Evolutionary conservation across 2,888 invertebrate genomes (phyloP).

Genomic region (Perithous albicinctus): DNA sequence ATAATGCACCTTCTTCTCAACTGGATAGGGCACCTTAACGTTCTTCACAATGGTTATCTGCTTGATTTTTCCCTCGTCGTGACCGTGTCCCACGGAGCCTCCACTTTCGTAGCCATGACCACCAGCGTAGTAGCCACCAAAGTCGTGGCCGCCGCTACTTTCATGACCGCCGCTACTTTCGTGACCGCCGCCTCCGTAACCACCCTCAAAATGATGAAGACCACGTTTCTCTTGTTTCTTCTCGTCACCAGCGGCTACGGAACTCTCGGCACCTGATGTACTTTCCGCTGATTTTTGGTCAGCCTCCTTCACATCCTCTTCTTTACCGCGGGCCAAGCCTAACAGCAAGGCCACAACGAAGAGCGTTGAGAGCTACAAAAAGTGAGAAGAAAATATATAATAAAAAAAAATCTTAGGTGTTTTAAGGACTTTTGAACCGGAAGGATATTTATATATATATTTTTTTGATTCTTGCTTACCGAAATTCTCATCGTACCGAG

Average conservation of each 20-base stretch:
- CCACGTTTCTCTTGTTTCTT: slow-evolving; percentile 93
- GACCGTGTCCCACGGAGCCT: slow-evolving; percentile 67
- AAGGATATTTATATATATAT: too few relatives aligned
- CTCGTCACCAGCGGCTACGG: slow-evolving; percentile 85
- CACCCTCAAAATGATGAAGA: slow-evolving; percentile 85
- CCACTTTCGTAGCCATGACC: slow-evolving; percentile 68
- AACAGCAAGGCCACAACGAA: slow-evolving; percentile 76
- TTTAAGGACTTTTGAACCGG: neutral
- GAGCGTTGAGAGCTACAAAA: slow-evolving; percentile 72
- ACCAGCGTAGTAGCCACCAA: slow-evolving; percentile 60
- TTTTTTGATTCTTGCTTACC: slow-evolving; percentile 76
- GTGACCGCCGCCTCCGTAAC: slow-evolving; percentile 71
- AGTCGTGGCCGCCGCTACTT: slow-evolving; percentile 59
- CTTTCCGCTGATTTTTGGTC: slow-evolving; percentile 49
- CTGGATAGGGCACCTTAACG: slow-evolving; percentile 87
- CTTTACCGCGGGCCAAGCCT: slow-evolving; percentile 74
- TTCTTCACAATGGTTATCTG: slow-evolving; percentile 82
- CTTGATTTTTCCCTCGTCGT: slow-evolving; percentile 79
- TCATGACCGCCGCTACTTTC: slow-evolving; percentile 46
- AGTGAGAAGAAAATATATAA: neutral
- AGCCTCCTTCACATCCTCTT: slow-evolving; percentile 66
- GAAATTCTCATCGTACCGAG: slow-evolving; percentile 80
- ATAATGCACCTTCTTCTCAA: slow-evolving; percentile 88
- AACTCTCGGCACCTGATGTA: slow-evolving; percentile 61
- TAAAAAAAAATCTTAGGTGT: slow-evolving; percentile 3